Percentiles rank a stretch among this genome's conserved stretches.
phyloP scores from a whole-genome alignment of 2,797 vertebrate genomes.

The Phaenicophaeus curvirostris region DNA sequence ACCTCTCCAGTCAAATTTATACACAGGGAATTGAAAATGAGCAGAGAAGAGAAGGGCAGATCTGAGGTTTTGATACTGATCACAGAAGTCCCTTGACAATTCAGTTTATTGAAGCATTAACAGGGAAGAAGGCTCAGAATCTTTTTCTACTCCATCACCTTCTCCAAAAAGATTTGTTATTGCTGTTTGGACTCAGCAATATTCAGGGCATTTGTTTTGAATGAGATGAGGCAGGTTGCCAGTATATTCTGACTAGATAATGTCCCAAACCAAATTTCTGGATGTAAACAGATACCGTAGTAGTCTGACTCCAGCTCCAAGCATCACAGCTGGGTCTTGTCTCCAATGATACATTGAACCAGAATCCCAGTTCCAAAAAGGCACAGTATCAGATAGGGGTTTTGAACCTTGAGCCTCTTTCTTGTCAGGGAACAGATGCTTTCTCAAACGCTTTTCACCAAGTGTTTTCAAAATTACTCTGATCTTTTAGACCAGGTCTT shows the following conservation, averaged over 20 bases:
- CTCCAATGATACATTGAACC: background rate
- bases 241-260: constrained; percentile 59
- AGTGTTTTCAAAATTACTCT: background rate
- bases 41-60: background rate
- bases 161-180: background rate
- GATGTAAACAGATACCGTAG: constrained; percentile 44
- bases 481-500: background rate
- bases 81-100: background rate
- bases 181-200: constrained; percentile 10
- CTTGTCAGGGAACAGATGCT: background rate
- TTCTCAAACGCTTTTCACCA: background rate
- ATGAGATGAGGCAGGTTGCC: constrained; percentile 26
- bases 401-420: background rate
- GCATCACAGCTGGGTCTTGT: constrained; percentile 44
- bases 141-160: constrained; percentile 20
- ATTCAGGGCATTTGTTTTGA: constrained; percentile 28
- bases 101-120: constrained; percentile 17
- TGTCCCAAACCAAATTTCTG: constrained; percentile 24
- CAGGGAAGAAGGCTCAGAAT: background rate
- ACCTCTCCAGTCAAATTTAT: constrained; percentile 58
- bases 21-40: background rate
- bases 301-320: constrained; percentile 35
- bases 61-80: constrained; percentile 4
- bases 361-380: constrained; percentile 19
- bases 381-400: background rate